phyloP scores from a whole-genome alignment of 2,797 vertebrate species.

The Esox masquinongy region DNA sequence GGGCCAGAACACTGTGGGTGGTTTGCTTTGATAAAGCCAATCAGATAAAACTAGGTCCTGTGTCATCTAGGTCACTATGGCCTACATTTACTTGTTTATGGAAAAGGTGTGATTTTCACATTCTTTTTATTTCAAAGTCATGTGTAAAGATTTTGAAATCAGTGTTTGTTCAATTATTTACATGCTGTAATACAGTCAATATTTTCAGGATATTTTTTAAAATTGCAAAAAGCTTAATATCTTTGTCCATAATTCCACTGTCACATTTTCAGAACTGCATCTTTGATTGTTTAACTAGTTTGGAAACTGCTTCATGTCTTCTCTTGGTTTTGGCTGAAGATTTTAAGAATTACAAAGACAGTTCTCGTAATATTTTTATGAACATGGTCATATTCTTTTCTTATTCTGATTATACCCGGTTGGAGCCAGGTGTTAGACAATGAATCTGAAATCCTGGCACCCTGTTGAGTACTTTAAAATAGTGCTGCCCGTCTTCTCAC shows the following conservation, averaged over 20 bases:
- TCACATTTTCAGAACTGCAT: too few species aligned
- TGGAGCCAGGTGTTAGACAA: too few species aligned
- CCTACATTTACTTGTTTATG: slow-evolving; percentile 59
- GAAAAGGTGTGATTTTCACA: slow-evolving; percentile 48
- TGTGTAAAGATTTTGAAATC: not conserved
- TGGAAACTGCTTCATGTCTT: not conserved
- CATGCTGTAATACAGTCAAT: too few species aligned
- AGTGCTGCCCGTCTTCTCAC: too few species aligned
- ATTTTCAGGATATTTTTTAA: too few species aligned
- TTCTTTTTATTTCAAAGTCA: not conserved
- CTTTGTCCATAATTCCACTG: too few species aligned
- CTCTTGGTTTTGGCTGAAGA: not conserved
- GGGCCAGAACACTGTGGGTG: slow-evolving; percentile 42
- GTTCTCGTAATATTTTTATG: not conserved
- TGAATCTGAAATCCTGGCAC: too few species aligned
- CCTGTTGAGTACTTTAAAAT: too few species aligned
- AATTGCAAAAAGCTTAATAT: too few species aligned
- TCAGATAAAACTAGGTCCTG: slow-evolving; percentile 66
- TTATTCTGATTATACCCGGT: too few species aligned
- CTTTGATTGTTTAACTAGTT: too few species aligned
- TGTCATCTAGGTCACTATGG: slow-evolving; percentile 62
- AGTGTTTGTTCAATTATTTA: not conserved
- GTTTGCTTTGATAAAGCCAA: slow-evolving; percentile 54
- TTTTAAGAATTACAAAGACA: not conserved
- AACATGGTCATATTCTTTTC: not conserved